Evolutionary conservation across 1,140 invertebrate species (phyloP).

Genomic region (Bombus vancouverensis): DNA sequence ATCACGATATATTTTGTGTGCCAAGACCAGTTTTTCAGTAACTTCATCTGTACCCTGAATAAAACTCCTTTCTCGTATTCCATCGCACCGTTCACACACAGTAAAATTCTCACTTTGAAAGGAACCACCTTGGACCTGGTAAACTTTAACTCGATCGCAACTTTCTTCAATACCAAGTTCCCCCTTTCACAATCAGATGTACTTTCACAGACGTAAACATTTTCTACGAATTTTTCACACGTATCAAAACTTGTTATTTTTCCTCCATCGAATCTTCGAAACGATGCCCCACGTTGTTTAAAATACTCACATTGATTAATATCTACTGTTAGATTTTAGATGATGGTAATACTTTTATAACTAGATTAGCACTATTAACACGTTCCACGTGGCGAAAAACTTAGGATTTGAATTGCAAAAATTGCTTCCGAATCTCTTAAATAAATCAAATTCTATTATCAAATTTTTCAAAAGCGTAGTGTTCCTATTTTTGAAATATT

Average conservation of each 20-base stretch:
- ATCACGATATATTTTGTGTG: constrained; percentile 14
- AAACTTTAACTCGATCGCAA: neutral
- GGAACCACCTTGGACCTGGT: neutral
- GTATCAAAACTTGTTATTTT: neutral
- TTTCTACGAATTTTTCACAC: neutral
- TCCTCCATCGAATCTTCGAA: neutral
- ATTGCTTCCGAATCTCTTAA: neutral
- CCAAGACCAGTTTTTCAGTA: neutral
- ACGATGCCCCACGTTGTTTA: too few species aligned
- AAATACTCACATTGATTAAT: neutral
- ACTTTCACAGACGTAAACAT: neutral
- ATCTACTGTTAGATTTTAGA: neutral
- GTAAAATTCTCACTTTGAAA: neutral
- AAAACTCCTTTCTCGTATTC: neutral
- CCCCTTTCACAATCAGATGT: neutral
- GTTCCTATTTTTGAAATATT: too few species aligned
- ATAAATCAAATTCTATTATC: neutral
- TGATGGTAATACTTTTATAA: neutral
- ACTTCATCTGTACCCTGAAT: neutral
- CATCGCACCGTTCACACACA: neutral
- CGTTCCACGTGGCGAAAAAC: neutral
- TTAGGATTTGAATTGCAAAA: neutral
- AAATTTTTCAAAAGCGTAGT: neutral
- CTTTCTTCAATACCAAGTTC: neutral
- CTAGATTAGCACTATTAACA: neutral